Evolutionary conservation across 2,888 invertebrate species (phyloP).

Genomic region (Sesamia inferens): DNA sequence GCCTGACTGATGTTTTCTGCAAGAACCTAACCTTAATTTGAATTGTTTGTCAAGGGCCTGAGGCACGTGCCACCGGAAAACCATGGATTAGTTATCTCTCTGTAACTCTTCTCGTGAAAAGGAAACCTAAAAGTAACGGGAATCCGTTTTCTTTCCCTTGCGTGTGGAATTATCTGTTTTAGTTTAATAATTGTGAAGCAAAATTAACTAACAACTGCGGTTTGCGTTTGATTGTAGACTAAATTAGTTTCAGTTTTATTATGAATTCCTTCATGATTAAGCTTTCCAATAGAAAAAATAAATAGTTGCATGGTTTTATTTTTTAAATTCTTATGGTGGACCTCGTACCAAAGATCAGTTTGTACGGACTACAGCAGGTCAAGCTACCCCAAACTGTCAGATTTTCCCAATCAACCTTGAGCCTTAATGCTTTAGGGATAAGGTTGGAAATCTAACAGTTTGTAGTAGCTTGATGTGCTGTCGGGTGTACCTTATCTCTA

Average conservation of each 20-base stretch:
- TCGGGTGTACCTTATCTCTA: too few species aligned
- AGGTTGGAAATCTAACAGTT: too few species aligned
- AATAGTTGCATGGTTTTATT: constrained; percentile 23
- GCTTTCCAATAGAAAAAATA: background rate
- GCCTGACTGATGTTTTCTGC: too few species aligned
- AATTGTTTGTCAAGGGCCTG: constrained; percentile 47
- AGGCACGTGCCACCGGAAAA: background rate
- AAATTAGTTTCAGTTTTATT: background rate
- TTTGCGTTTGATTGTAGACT: constrained; percentile 12
- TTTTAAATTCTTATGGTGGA: background rate
- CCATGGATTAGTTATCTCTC: constrained; percentile 53
- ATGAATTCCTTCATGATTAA: background rate
- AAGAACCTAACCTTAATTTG: background rate
- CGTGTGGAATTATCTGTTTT: constrained; percentile 21
- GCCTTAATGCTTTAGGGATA: too few species aligned
- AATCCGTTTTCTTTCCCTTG: background rate
- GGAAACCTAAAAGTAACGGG: constrained; percentile 42
- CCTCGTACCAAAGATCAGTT: background rate
- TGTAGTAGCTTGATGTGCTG: too few species aligned
- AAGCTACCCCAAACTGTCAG: too few species aligned
- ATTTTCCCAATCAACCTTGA: too few species aligned
- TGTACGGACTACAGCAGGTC: too few species aligned
- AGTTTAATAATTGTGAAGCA: constrained; percentile 25
- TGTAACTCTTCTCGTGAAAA: constrained; percentile 35
- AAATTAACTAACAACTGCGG: constrained; percentile 38